phyloP scores from a whole-genome alignment of 2,888 invertebrate genomes.

The Hirtodrosophila alboralis region DNA sequence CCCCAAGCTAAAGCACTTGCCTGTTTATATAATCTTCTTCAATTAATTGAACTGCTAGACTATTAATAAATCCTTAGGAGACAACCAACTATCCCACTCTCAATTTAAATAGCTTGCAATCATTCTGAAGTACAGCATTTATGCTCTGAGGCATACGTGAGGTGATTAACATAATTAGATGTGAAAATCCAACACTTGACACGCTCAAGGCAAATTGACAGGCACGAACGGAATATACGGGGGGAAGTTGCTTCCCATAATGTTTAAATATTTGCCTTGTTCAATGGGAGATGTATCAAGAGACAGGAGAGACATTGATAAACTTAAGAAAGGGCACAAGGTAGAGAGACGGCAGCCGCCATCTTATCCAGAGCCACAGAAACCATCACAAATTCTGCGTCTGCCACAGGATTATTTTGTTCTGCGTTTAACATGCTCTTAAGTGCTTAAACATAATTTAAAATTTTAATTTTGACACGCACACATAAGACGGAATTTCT shows the following conservation, averaged over 20 bases:
- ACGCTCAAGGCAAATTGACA: constrained; percentile 32
- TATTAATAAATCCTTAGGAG: too few relatives aligned
- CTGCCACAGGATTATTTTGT: constrained; percentile 1
- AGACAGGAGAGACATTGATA: constrained; percentile 19
- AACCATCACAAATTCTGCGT: constrained; percentile 3
- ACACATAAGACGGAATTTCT: constrained; percentile 19
- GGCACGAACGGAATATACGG: background rate
- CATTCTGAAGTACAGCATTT: constrained; percentile 23
- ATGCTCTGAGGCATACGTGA: constrained; percentile 31
- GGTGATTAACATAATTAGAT: constrained; percentile 52
- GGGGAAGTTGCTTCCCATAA: constrained; percentile 28
- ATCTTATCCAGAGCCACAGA: constrained; percentile 17
- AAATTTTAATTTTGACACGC: constrained; percentile 49
- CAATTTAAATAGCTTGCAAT: constrained; percentile 8
- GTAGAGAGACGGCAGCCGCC: constrained; percentile 5
- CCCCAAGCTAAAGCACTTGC: too few relatives aligned
- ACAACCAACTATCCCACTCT: too few relatives aligned
- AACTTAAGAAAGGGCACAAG: constrained; percentile 25
- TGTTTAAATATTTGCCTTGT: constrained; percentile 59
- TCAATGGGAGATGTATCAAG: constrained; percentile 7
- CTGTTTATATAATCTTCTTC: too few relatives aligned
- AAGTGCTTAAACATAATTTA: constrained; percentile 46
- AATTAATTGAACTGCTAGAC: too few relatives aligned
- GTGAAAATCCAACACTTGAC: constrained; percentile 34
- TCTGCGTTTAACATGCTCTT: constrained; percentile 44